Evolutionary conservation across 1,140 invertebrate species (phyloP).

Genomic region (Harlomillsia oculata): DNA sequence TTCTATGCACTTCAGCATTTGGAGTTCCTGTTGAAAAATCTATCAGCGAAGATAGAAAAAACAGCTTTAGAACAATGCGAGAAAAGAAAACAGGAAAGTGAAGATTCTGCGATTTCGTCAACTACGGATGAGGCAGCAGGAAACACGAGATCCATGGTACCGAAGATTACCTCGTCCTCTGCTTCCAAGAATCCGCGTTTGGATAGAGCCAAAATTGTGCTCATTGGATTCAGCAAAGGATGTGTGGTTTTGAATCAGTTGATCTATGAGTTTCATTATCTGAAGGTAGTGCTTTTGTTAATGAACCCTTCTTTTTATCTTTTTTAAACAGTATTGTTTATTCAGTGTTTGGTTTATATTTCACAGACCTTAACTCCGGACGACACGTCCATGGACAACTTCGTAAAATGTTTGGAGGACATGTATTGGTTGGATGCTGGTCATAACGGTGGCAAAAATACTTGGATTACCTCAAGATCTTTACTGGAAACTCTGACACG

Average conservation of each 20-base stretch:
- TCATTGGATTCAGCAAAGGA: conserved; percentile 84
- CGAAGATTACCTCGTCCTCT: conserved; percentile 4
- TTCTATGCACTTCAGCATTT: conserved; percentile 59
- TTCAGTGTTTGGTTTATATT: conserved; percentile 12
- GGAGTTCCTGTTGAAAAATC: conserved; percentile 46
- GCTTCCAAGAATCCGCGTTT: conserved; percentile 36
- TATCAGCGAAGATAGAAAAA: conserved; percentile 43
- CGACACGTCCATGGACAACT: conserved; percentile 44
- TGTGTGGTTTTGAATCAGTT: conserved; percentile 84
- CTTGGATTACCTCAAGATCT: conserved; percentile 66
- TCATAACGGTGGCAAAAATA: conserved; percentile 68
- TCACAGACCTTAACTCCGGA: conserved; percentile 49
- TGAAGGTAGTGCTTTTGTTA: conserved; percentile 42
- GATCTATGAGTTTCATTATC: conserved; percentile 68
- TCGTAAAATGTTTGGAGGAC: conserved; percentile 50
- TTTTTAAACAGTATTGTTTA: neutral
- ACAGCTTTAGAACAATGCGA: conserved; percentile 35
- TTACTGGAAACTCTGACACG: conserved; percentile 59
- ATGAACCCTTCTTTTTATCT: too few species aligned
- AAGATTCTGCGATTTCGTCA: conserved; percentile 25
- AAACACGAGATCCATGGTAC: neutral
- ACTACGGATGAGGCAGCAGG: conserved; percentile 26
- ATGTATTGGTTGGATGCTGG: conserved; percentile 77
- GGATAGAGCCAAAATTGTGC: conserved; percentile 45
- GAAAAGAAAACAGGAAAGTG: conserved; percentile 3